Evolutionary conservation across 2,888 invertebrate species (phyloP).

Genomic region (Platycheirus albimanus): DNA sequence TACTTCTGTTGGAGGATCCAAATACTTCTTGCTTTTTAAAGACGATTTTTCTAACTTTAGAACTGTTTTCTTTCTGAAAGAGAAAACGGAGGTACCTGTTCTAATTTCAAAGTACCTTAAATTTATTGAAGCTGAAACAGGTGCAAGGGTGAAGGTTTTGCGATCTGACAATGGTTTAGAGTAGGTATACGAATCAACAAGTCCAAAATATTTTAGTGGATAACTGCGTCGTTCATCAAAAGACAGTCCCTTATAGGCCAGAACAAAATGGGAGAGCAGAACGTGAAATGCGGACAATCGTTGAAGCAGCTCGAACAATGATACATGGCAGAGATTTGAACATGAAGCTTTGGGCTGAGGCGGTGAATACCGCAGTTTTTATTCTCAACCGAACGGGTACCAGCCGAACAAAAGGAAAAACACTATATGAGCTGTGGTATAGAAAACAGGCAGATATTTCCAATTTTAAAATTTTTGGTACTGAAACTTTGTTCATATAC

Average conservation of each 20-base stretch:
- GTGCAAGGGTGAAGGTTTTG: conserved; percentile 68
- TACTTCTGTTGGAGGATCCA: too few relatives aligned
- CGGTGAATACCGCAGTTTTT: conserved; percentile 78
- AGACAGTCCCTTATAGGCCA: conserved; percentile 77
- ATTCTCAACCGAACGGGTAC: conserved; percentile 78
- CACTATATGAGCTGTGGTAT: conserved; percentile 76
- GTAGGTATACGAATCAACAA: too few relatives aligned
- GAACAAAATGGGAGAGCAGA: conserved; percentile 80
- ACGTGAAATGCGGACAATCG: conserved; percentile 78
- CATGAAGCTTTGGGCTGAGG: too few relatives aligned
- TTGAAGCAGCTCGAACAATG: conserved; percentile 77
- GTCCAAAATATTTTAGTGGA: too few relatives aligned
- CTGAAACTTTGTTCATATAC: conserved; percentile 77
- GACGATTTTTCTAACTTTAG: too few relatives aligned
- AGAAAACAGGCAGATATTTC: conserved; percentile 42
- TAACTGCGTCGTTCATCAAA: conserved; percentile 76
- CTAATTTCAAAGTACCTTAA: conserved; percentile 49
- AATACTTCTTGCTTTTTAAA: too few relatives aligned
- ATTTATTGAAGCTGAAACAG: conserved; percentile 74
- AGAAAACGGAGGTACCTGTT: conserved; percentile 67
- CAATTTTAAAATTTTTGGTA: conserved; percentile 81
- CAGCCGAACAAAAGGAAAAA: conserved; percentile 71
- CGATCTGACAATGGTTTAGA: too few relatives aligned
- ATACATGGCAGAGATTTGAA: conserved; percentile 74
- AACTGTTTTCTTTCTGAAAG: conserved; percentile 72